Conservation (phyloP, 2,797 vertebrate genomes). For the Aldrovandia affinis region DNA sequence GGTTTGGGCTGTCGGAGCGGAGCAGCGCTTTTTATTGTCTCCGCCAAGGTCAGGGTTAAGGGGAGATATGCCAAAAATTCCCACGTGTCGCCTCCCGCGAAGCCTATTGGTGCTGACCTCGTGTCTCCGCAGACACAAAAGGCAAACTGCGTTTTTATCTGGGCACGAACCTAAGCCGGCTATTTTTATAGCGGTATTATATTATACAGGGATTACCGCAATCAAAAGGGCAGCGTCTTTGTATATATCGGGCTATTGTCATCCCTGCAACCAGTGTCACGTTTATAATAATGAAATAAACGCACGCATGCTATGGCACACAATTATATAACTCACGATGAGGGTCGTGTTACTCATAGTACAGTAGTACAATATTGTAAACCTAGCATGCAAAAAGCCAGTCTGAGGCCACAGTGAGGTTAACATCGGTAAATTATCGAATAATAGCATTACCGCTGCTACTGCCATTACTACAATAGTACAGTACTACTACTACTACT, state of each 20-base stretch:
- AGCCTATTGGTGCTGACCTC: constrained; percentile 83
- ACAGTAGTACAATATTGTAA: not conserved
- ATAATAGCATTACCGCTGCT: not conserved
- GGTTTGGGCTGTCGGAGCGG: constrained; percentile 69
- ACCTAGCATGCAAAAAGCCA: not conserved
- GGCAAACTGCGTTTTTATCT: constrained; percentile 97
- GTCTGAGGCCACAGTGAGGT: not conserved
- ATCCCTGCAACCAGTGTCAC: constrained; percentile 22
- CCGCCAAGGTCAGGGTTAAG: constrained; percentile 93
- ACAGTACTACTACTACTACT: not conserved
- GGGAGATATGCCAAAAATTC: constrained; percentile 94
- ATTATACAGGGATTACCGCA: constrained; percentile 65
- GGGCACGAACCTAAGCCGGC: constrained; percentile 83
- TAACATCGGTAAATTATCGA: not conserved
- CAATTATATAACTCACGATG: constrained; percentile 7
- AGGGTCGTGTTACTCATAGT: not conserved
- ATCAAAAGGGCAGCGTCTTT: constrained; percentile 41
- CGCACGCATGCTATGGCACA: not conserved
- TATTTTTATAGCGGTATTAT: constrained; percentile 94
- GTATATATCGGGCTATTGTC: constrained; percentile 33
- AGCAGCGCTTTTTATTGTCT: constrained; percentile 87
- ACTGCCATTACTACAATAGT: not conserved
- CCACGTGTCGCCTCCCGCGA: constrained; percentile 90
- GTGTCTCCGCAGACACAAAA: constrained; percentile 95
- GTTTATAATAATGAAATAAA: constrained; percentile 11